Evolutionary conservation across 2,113 vertebrate genomes (phyloP), one percentile per base, ranked within the genome.

Genomic region (Larimichthys crocea): DNA sequence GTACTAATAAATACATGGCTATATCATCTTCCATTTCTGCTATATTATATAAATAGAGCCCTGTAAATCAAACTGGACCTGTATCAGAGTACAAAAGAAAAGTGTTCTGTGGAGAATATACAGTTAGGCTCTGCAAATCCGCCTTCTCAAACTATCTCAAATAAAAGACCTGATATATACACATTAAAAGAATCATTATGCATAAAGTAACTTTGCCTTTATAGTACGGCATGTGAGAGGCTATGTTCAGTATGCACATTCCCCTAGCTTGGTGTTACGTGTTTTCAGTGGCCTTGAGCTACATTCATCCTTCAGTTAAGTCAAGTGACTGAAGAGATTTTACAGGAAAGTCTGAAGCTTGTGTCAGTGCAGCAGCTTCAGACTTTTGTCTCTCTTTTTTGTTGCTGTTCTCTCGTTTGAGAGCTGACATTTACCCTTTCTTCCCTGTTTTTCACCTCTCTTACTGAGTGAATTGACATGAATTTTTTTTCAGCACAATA

Each of bases 231-330:
- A n/a, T n/a, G 29, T 0, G 1, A 44, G 55, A 50, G 19, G 17
- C 6, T 26, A 20, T 49, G 17, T 16, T 49, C 8, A 49, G 17
- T 22, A 31, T 50, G 17, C 19, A 20, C 29, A 14, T 20, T 73
- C 20, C 20, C 6, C 10, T 0, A 12, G 16, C 31, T 50, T 3
- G 0, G 14, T 46, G 35, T 29, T 48, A 1, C 46, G 46, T 56
- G 55, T 55, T 75, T 44, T 64, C 44, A 29, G 17, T 46, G 62
- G 68, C 63, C 40, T 73, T 75, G n/a, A 79, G 20, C 59, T 26
- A 4, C 65, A 31, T 80, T 66, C 68, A 44, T 69, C 6, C 74
- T 65, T 62, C 63, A 50, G 35, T 40, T 40, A 40, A 40, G 35
- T 40, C 35, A 66, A 62, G 69, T 67, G n/a, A n/a, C 42, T 9